phyloP scores from a whole-genome alignment of 2,888 invertebrate genomes.

The Lagria hirta region DNA sequence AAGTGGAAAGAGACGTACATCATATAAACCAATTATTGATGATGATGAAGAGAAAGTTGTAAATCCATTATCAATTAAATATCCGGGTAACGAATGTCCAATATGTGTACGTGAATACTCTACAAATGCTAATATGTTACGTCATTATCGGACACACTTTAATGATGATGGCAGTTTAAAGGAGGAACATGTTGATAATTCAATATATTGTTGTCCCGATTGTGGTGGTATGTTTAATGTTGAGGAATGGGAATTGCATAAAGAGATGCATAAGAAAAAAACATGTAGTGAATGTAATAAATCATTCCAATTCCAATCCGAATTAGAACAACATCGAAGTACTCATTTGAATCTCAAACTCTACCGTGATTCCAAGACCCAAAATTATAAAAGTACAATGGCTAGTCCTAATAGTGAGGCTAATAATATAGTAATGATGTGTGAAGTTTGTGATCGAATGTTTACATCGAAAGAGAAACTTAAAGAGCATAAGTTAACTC shows the following conservation, averaged over 20 bases:
- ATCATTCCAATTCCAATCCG: constrained; percentile 61
- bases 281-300: constrained; percentile 66
- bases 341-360: constrained; percentile 68
- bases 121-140: constrained; percentile 60
- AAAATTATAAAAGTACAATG: constrained; percentile 60
- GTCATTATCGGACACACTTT: constrained; percentile 59
- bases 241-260: constrained; percentile 62
- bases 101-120: constrained; percentile 60
- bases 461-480: constrained; percentile 57
- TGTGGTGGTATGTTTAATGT: constrained; percentile 62
- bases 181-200: constrained; percentile 56
- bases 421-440: constrained; percentile 54
- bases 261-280: constrained; percentile 60
- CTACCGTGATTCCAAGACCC: constrained; percentile 65
- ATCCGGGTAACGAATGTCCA: constrained; percentile 50
- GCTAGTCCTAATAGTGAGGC: constrained; percentile 54
- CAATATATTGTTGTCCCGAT: constrained; percentile 63
- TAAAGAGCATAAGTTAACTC: constrained; percentile 43
- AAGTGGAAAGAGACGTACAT: constrained; percentile 31
- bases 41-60: constrained; percentile 22
- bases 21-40: constrained; percentile 27
- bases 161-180: constrained; percentile 43
- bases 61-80: constrained; percentile 18
- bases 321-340: constrained; percentile 66
- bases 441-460: constrained; percentile 61